A percentile compares a stretch with the other conserved stretches of the same genome.
These are phyloP conservation scores for Latrodectus geometricus DNA, from an alignment of 1,140 invertebrate genomes.

Conservation along the genomic window DNA sequence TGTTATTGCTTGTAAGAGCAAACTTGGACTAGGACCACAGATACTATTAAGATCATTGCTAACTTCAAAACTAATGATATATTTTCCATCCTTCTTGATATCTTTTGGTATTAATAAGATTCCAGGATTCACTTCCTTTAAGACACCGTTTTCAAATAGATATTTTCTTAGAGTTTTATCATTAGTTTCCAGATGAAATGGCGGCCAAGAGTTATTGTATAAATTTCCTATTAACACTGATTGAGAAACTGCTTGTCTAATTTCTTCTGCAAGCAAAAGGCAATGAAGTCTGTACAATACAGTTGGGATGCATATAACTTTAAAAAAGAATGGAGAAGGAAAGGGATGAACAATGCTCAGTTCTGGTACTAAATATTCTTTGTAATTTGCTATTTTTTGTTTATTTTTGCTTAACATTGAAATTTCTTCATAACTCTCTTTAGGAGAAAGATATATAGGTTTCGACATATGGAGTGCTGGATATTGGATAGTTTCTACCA, in stretches of 20 bases:
- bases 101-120: background rate
- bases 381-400: constrained; percentile 4
- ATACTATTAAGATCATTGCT: constrained; percentile 12
- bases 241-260: constrained; percentile 82
- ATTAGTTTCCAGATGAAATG: constrained; percentile 38
- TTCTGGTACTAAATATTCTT: constrained; percentile 72
- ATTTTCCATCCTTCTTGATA: background rate
- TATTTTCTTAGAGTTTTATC: constrained; percentile 31
- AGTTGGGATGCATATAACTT: constrained; percentile 95
- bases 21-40: constrained; percentile 66
- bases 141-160: background rate
- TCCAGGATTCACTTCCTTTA: background rate
- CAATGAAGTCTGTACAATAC: constrained; percentile 94
- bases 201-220: constrained; percentile 78
- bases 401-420: constrained; percentile 8
- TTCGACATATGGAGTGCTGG: constrained; percentile 24
- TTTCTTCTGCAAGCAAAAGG: constrained; percentile 91
- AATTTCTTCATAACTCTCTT: constrained; percentile 29
- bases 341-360: constrained; percentile 96
- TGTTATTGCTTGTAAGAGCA: constrained; percentile 77
- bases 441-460: constrained; percentile 43
- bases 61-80: constrained; percentile 20
- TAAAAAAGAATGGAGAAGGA: constrained; percentile 94
- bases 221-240: constrained; percentile 76
- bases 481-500: constrained; percentile 80